Evolutionary conservation across 2,888 invertebrate genomes (phyloP), one percentile per base, ranked within the genome.

Genomic region (Drosophila mulleri): DNA sequence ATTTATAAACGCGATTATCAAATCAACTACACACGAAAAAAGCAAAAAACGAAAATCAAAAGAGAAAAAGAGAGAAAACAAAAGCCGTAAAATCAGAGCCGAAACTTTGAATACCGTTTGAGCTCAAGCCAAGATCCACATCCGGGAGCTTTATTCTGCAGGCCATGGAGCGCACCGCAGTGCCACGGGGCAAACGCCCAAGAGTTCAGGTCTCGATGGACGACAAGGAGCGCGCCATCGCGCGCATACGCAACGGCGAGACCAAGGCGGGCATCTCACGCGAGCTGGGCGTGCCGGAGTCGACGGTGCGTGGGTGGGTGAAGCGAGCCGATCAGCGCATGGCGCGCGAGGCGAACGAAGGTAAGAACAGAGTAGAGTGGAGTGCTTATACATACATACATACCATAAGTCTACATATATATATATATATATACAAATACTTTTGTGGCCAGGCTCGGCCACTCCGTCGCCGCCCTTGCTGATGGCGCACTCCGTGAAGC

Each of bases 291-390:
- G 90, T 86, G 29, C 86, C 86, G 35, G 86, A 86, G 72, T 86
- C 86, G 7, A 86, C 86, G 9, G 86, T 86, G 37, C 86, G 86
- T 20, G 86, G 86, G 9, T 86, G 86, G 86, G 86, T 86, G 11
- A 86, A 86, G 65, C 69, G 86, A 1, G 87, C 90, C 3, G 89
- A 86, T 57, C 79, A 74, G 71, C 83, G 86, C 20, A 29, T 77
- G 20, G 73, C 75, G 0, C 84, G 79, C n/a, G 81, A 78, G 16
- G 32, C 70, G 0, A 6, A 16, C 2, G 75, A 57, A 8, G 57
- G 83, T 85, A 44, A 72, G 90, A 41, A 72, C 88, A 9, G 16
- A 16, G 26, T 8, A 23, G 23, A 23, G 12, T n/a, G n/a, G n/a
- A n/a, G n/a, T n/a, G n/a, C n/a, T n/a, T n/a, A n/a, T n/a, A n/a